These are phyloP conservation scores for Incurvaria masculella DNA, from an alignment of 2,888 invertebrate genomes.

Conservation along the genomic window DNA sequence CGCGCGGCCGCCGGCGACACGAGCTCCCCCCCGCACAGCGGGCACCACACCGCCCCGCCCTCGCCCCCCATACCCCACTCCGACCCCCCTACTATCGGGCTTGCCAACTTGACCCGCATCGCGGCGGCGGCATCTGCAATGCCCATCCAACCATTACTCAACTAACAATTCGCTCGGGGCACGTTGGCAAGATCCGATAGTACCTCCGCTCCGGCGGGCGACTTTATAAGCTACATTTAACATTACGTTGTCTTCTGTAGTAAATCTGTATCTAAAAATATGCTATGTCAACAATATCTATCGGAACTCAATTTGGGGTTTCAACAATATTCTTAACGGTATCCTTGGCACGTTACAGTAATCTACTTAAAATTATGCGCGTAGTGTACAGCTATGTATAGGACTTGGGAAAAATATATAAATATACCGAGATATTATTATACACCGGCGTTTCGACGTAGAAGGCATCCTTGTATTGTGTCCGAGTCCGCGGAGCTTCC, in stretches of 20 bases:
- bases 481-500: not conserved
- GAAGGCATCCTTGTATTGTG: not conserved
- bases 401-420: not conserved
- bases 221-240: not conserved
- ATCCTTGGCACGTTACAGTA: not conserved
- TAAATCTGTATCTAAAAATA: not conserved
- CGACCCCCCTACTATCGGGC: constrained; percentile 25
- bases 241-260: not conserved
- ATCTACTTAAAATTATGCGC: not conserved
- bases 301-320: not conserved
- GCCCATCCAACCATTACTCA: constrained; percentile 34
- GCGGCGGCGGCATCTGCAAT: constrained; percentile 57
- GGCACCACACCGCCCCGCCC: constrained; percentile 52
- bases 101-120: constrained; percentile 30
- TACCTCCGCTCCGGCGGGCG: too few species aligned
- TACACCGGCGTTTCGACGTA: not conserved
- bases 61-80: constrained; percentile 30
- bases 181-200: too few species aligned
- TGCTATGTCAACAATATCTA: not conserved
- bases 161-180: not conserved
- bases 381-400: not conserved
- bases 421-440: not conserved
- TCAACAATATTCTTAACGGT: not conserved
- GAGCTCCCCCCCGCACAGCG: constrained; percentile 67
- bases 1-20: constrained; percentile 65